phyloP scores from a whole-genome alignment of 2,888 invertebrate genomes.

The Chrysina gloriosa region DNA sequence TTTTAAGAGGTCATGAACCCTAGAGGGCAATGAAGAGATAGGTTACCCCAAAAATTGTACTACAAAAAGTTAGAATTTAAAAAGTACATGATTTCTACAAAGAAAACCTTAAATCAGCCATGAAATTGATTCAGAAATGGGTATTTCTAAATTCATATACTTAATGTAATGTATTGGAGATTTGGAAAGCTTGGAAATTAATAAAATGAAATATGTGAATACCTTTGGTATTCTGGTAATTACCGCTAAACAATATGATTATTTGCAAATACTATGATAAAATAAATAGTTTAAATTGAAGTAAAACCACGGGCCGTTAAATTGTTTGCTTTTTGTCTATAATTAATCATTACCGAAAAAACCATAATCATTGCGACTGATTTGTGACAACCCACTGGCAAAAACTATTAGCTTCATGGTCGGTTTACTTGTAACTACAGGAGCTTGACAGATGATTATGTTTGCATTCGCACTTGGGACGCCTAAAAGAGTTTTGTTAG shows the following conservation, averaged over 20 bases:
- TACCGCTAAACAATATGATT: background rate
- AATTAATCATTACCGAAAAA: constrained; percentile 20
- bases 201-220: background rate
- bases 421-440: constrained; percentile 21
- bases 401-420: constrained; percentile 22
- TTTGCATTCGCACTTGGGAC: background rate
- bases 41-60: too few relatives aligned
- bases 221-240: too few relatives aligned
- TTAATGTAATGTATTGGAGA: too few relatives aligned
- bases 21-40: too few relatives aligned
- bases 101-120: too few relatives aligned
- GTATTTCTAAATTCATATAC: too few relatives aligned
- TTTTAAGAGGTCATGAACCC: too few relatives aligned
- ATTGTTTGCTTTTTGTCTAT: constrained; percentile 13
- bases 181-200: too few relatives aligned
- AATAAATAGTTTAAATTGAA: constrained; percentile 16
- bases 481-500: too few relatives aligned
- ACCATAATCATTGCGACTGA: constrained; percentile 7
- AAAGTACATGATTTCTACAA: too few relatives aligned
- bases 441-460: constrained; percentile 1
- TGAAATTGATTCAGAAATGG: too few relatives aligned
- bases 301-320: constrained; percentile 14
- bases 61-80: too few relatives aligned
- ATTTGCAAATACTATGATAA: constrained; percentile 4
- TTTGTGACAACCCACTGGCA: background rate